phyloP scores from a whole-genome alignment of 2,113 vertebrate species.

The Phasianus colchicus region DNA sequence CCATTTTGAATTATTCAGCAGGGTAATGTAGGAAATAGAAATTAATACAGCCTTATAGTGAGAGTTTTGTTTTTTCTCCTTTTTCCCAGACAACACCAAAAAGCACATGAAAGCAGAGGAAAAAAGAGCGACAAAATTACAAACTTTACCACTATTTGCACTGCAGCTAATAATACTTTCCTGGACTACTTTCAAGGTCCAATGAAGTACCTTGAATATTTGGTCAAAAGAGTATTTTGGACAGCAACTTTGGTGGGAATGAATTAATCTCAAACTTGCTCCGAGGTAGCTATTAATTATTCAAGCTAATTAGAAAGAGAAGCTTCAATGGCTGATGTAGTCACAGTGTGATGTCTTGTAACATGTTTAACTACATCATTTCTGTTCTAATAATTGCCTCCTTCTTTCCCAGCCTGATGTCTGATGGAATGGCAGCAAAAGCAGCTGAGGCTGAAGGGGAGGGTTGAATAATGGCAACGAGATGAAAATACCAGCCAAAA shows the following conservation, averaged over 20 bases:
- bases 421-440: neutral
- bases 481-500: neutral
- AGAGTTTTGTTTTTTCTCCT: neutral
- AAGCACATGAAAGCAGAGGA: neutral
- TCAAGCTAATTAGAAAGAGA: constrained; percentile 11
- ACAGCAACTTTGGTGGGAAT: neutral
- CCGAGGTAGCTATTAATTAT: neutral
- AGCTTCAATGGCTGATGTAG: neutral
- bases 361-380: neutral
- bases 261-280: constrained; percentile 30
- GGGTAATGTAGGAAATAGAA: neutral
- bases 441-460: neutral
- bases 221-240: neutral
- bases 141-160: neutral
- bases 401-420: neutral
- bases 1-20: neutral
- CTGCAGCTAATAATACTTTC: neutral
- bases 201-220: neutral
- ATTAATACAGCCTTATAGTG: neutral
- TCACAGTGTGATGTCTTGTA: neutral
- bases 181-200: neutral
- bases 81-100: neutral
- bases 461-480: neutral
- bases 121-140: neutral
- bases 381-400: neutral